These are phyloP conservation scores for Amphiura filiformis DNA, from an alignment of 35 echinoderm and acorn worm species.

Conservation along the genomic window DNA sequence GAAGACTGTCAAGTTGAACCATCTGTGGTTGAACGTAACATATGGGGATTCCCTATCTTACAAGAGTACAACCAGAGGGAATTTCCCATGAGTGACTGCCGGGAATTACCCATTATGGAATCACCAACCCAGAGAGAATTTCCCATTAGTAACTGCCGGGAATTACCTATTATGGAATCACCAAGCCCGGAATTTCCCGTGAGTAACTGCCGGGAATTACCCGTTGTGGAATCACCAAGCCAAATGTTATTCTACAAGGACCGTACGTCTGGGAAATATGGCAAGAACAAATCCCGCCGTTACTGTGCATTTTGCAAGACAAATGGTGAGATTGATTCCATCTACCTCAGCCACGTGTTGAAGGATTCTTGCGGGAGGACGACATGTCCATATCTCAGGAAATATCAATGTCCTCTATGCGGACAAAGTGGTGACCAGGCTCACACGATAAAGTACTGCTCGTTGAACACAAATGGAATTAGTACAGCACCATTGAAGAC, in stretches of 20 bases:
- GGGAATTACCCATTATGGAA: neutral
- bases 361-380: slow-evolving; percentile 14
- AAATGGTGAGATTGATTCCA: slow-evolving; percentile 18
- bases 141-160: neutral
- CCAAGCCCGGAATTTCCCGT: neutral
- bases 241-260: too few relatives aligned
- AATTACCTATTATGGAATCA: too few relatives aligned
- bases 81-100: neutral
- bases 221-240: too few relatives aligned
- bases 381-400: slow-evolving; percentile 33
- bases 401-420: slow-evolving; percentile 58
- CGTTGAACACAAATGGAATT: neutral
- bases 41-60: neutral
- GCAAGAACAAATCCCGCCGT: neutral
- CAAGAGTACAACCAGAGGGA: neutral
- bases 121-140: neutral
- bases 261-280: neutral
- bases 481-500: slow-evolving; percentile 10
- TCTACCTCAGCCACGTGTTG: slow-evolving; percentile 15
- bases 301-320: slow-evolving; percentile 42
- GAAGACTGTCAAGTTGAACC: too few relatives aligned
- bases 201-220: neutral
- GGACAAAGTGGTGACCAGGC: slow-evolving; percentile 48
- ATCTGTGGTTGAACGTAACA: neutral
- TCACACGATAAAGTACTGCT: slow-evolving; percentile 66